Evolutionary conservation across 2,797 vertebrate genomes (phyloP), one percentile per base, ranked within the genome.

Genomic region (Enteromius thamalakanensis): DNA sequence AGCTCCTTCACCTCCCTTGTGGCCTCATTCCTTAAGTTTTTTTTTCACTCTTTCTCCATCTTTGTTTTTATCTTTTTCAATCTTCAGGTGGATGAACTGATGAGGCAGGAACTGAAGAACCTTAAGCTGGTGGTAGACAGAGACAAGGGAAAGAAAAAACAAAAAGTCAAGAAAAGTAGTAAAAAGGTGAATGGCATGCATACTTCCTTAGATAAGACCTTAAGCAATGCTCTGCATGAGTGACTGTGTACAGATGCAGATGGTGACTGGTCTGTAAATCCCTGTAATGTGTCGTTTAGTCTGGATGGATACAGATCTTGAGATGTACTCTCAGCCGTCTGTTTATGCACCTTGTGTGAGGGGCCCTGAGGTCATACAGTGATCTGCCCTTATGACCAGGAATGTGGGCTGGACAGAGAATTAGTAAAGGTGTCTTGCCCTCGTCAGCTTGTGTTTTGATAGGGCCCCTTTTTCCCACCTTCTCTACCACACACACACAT

Each of bases 41-140:
- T 55, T 65, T 45, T n/a, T 32, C 42, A 21, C 6, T 55, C 6
- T 40, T 76, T 55, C 21, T n/a, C 14, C 37, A 42, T 60, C 53
- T 26, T 26, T 76, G 37, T 42, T 62, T 60, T 45, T 58, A 5
- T 29, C 7, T 62, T 32, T 64, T 14, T 64, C 29, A 7, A 65
- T 72, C 29, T 37, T 17, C 62, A 96, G 96, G 95, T 96, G 0
- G 95, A 95, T 76, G 92, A 95, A 76, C 23, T 95, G 80, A 96
- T 96, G 95, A 88, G 92, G 4, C 92, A 95, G 83, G 94, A 96
- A 4, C 87, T 96, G 42, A 90, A 92, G 87, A 93, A 92, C 51
- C 87, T 96, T 51, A 96, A 88, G 64, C 51, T 95, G 47, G 87
- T 90, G 8, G 90, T 96, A 85, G 94, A 95, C 88, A 92, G 87